A percentile compares a stretch with the other conserved stretches of the same genome.
These are phyloP conservation scores for Limnothrissa miodon DNA, from an alignment of 2,113 vertebrate species.

Conservation along the genomic window DNA sequence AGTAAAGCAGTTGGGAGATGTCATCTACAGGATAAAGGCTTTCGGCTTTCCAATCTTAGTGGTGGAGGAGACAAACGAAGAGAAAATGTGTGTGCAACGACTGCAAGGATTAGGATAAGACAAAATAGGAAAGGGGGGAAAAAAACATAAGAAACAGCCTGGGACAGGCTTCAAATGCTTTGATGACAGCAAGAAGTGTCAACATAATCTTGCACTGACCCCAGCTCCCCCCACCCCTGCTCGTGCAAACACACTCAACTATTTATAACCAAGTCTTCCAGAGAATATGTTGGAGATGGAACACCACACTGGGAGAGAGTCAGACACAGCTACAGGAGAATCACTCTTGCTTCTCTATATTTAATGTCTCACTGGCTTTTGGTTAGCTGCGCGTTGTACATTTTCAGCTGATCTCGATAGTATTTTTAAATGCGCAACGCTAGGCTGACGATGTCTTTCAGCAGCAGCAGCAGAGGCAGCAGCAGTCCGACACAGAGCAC, in stretches of 20 bases:
- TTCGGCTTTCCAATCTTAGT: neutral
- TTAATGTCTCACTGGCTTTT: neutral
- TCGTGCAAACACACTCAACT: slow-evolving; percentile 22
- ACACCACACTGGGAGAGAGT: neutral
- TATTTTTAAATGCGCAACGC: neutral
- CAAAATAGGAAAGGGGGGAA: neutral
- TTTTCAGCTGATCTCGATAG: neutral
- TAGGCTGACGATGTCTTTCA: neutral
- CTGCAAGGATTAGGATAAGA: neutral
- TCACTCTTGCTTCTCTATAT: neutral
- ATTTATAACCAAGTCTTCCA: slow-evolving; percentile 28
- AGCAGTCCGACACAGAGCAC: neutral
- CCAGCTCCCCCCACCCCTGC: neutral
- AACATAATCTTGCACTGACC: slow-evolving; percentile 26
- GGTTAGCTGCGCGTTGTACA: neutral
- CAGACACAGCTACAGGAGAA: neutral
- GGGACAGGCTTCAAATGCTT: slow-evolving; percentile 14
- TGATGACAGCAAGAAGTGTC: slow-evolving; percentile 31
- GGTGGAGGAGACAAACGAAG: neutral
- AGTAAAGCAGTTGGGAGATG: neutral
- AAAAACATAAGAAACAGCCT: neutral
- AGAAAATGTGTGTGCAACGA: neutral
- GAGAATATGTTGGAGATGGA: slow-evolving; percentile 4
- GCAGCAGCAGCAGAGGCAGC: neutral
- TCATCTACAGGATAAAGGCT: neutral